These are phyloP conservation scores for Crocodylus rhombifer DNA, from an alignment of 2,797 vertebrate species.

Conservation along the genomic window DNA sequence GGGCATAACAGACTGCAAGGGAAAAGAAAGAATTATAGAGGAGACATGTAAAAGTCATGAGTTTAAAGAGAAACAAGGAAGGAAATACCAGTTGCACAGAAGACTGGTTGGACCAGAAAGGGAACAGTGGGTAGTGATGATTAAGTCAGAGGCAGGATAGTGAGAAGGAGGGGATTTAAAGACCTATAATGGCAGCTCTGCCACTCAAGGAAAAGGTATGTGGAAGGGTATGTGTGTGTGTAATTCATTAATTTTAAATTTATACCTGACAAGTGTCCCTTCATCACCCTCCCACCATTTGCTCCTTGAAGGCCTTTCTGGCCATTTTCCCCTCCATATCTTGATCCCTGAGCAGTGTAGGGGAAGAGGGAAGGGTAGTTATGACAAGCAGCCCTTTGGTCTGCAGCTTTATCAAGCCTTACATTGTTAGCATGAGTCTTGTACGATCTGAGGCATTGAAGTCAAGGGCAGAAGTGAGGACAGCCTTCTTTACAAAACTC, in stretches of 20 bases:
- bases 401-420: neutral
- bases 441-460: neutral
- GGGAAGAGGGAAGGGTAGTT: neutral
- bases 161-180: neutral
- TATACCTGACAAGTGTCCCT: neutral
- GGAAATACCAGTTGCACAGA: neutral
- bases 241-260: neutral
- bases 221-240: neutral
- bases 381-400: neutral
- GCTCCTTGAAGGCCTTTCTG: neutral
- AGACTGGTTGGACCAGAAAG: neutral
- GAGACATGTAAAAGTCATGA: neutral
- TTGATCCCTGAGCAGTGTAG: neutral
- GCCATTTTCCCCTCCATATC: neutral
- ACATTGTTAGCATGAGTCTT: neutral
- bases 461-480: neutral
- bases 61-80: accelerated
- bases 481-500: neutral
- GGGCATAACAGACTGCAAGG: neutral
- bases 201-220: neutral
- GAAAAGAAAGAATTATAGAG: neutral
- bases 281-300: neutral
- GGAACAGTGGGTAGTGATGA: neutral
- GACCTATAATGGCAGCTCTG: neutral
- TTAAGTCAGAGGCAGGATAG: neutral